Percentiles rank a stretch among this genome's conserved stretches.
These are phyloP conservation scores for Gobio gobio DNA, from an alignment of 2,113 vertebrate species.

Conservation along the genomic window DNA sequence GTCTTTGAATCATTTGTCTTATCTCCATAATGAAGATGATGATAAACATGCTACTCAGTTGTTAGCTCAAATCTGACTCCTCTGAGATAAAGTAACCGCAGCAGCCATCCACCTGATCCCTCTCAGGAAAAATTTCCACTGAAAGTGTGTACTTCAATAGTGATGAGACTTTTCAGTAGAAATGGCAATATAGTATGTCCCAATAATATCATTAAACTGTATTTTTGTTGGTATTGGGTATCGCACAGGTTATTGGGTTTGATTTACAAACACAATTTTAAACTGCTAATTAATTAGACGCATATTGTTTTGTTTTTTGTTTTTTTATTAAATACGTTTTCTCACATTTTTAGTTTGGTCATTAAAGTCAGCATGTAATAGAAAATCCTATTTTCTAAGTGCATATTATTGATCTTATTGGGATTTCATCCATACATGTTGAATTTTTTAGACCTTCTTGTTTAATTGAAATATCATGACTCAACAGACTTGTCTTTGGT, in stretches of 20 bases:
- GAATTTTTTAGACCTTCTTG: not conserved
- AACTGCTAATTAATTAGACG: too few species aligned
- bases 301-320: too few species aligned
- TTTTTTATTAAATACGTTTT: not conserved
- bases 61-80: not conserved
- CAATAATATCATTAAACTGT: not conserved
- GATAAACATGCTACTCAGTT: not conserved
- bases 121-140: not conserved
- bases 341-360: not conserved
- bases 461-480: not conserved
- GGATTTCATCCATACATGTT: not conserved
- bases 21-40: not conserved
- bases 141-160: not conserved
- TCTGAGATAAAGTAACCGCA: not conserved
- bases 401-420: not conserved
- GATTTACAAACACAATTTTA: too few species aligned
- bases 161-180: not conserved
- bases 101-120: not conserved
- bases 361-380: not conserved
- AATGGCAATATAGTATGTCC: not conserved
- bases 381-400: not conserved
- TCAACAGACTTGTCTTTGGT: not conserved
- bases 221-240: too few species aligned
- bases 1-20: not conserved
- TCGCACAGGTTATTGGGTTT: too few species aligned